Conservation (phyloP, 2,113 vertebrate genomes). For the Elaphurus davidianus region DNA sequence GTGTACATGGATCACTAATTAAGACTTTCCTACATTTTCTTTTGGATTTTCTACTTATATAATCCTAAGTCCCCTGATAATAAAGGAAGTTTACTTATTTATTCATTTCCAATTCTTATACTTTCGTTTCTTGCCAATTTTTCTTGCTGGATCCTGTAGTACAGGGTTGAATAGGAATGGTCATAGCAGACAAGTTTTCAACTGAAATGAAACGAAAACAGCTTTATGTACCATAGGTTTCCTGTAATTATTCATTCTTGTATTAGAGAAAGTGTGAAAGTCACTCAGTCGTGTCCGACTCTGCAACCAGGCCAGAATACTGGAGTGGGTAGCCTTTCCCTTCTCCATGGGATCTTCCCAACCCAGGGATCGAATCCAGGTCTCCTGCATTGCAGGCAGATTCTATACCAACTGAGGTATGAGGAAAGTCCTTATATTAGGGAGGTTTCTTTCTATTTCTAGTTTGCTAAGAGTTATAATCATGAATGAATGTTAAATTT, state of each 20-base stretch:
- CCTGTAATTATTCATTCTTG: neutral
- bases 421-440: neutral
- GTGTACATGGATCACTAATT: neutral
- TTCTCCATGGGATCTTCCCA: neutral
- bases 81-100: neutral
- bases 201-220: neutral
- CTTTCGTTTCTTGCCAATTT: neutral
- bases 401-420: neutral
- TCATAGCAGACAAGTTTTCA: neutral
- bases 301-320: neutral
- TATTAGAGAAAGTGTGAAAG: neutral
- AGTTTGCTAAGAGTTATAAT: neutral
- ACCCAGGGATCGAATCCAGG: neutral
- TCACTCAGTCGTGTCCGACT: fast-evolving
- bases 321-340: neutral
- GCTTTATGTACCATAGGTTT: neutral
- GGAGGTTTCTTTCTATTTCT: neutral
- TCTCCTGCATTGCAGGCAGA: neutral
- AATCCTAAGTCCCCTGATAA: neutral
- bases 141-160: neutral
- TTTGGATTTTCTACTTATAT: neutral
- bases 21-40: neutral
- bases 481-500: neutral
- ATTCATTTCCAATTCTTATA: neutral
- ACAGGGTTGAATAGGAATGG: neutral